A percentile compares a stretch with the other conserved stretches of the same genome.
Conservation (phyloP, 2,797 vertebrate genomes). For the Huso huso region DNA sequence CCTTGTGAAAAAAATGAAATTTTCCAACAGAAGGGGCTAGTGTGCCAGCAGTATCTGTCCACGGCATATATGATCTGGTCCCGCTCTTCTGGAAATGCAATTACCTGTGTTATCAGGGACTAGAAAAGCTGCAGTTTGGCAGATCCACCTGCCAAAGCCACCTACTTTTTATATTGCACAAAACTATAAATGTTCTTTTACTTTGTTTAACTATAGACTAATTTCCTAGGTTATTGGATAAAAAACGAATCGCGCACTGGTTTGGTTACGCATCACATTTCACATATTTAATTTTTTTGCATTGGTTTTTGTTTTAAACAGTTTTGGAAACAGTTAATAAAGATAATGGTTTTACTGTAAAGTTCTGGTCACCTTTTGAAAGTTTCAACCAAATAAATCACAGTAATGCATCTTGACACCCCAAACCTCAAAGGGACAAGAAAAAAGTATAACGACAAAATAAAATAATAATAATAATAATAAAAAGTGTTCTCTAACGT, state of each 20-base stretch:
- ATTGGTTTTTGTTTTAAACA: too few relatives aligned
- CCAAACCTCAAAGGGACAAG: too few relatives aligned
- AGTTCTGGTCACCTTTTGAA: conserved; percentile 35
- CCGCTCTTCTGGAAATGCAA: conserved; percentile 81
- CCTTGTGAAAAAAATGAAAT: conserved; percentile 87
- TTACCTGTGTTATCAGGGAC: conserved; percentile 79
- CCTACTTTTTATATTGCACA: conserved; percentile 39
- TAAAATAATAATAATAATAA: too few relatives aligned
- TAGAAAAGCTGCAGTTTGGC: conserved; percentile 75
- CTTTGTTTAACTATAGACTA: conserved; percentile 39
- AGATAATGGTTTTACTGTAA: conserved; percentile 41
- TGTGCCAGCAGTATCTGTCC: conserved; percentile 81
- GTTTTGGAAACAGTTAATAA: conserved; percentile 28
- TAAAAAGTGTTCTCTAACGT: too few relatives aligned
- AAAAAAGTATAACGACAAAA: too few relatives aligned
- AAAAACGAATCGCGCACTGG: conserved; percentile 13
- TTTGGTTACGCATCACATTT: too few relatives aligned
- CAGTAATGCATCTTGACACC: too few relatives aligned
- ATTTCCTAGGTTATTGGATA: conserved; percentile 21
- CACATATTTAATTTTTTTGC: too few relatives aligned
- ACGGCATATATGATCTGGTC: conserved; percentile 80
- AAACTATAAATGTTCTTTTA: conserved; percentile 20
- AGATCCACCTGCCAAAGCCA: conserved; percentile 58
- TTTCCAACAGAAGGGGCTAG: conserved; percentile 82
- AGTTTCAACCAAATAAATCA: conserved; percentile 17